Conservation (phyloP, 2,113 vertebrate species). For the Seriola quinqueradiata region DNA sequence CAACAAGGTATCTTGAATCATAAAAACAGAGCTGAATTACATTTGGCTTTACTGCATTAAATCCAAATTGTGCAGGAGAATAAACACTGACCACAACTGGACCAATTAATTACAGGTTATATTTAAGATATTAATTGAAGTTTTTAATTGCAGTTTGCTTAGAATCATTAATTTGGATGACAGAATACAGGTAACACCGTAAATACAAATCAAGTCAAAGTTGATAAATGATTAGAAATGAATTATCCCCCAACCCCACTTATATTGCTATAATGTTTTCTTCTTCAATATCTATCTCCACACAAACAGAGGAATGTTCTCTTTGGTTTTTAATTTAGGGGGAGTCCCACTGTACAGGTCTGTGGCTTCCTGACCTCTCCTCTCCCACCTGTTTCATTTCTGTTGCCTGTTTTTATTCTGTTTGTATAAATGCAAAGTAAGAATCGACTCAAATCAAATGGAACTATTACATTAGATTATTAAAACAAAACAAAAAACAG, state of each 20-base stretch:
- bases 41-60: neutral
- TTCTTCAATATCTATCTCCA: neutral
- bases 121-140: too few species aligned
- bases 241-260: neutral
- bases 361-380: neutral
- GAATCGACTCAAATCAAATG: neutral
- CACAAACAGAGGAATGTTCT: neutral
- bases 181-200: too few species aligned
- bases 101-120: neutral
- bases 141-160: too few species aligned
- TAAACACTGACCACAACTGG: neutral
- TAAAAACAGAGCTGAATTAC: neutral
- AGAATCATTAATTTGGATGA: neutral
- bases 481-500: neutral
- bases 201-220: neutral
- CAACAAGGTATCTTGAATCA: neutral
- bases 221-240: neutral
- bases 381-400: neutral
- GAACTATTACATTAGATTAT: neutral
- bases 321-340: neutral
- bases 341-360: neutral
- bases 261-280: too few species aligned
- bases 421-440: neutral
- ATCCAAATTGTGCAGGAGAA: neutral
- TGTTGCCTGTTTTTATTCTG: neutral